Percentiles rank a stretch among this genome's conserved stretches.
These are phyloP conservation scores for Pocillopora meandrina DNA, from an alignment of 92 coral and sea anemone genomes.

Conservation along the genomic window DNA sequence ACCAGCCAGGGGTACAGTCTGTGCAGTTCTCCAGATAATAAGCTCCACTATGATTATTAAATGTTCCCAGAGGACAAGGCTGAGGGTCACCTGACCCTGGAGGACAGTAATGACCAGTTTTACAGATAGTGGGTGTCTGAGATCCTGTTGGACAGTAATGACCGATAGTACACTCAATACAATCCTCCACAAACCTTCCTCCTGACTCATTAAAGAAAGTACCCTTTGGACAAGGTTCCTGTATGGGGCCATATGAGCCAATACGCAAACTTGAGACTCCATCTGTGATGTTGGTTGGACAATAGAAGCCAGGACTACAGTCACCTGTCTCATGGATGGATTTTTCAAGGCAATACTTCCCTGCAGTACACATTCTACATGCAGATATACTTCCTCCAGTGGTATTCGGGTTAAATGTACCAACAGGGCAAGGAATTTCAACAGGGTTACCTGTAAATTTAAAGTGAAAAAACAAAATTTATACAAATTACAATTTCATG, in stretches of 20 bases:
- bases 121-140: slow-evolving; percentile 68
- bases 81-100: slow-evolving; percentile 95
- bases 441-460: slow-evolving; percentile 40
- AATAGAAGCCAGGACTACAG: slow-evolving; percentile 86
- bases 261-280: slow-evolving; percentile 88
- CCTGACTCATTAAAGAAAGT: slow-evolving; percentile 76
- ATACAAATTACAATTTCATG: background rate
- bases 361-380: slow-evolving; percentile 89
- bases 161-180: slow-evolving; percentile 74
- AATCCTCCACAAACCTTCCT: slow-evolving; percentile 79
- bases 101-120: slow-evolving; percentile 91
- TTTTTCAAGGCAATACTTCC: slow-evolving; percentile 86
- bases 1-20: slow-evolving; percentile 95
- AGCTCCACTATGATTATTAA: slow-evolving; percentile 71
- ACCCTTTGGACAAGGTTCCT: slow-evolving; percentile 92
- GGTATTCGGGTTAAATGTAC: slow-evolving; percentile 83
- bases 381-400: slow-evolving; percentile 64
- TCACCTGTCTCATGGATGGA: slow-evolving; percentile 70
- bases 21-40: slow-evolving; percentile 87
- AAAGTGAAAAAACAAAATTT: background rate
- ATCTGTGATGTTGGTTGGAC: slow-evolving; percentile 96
- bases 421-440: slow-evolving; percentile 95
- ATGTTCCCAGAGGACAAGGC: slow-evolving; percentile 95
- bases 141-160: slow-evolving; percentile 89
- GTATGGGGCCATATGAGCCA: slow-evolving; percentile 95